Conservation (phyloP, 2,797 vertebrate species). For the Odontamblyopus lacepedii region DNA sequence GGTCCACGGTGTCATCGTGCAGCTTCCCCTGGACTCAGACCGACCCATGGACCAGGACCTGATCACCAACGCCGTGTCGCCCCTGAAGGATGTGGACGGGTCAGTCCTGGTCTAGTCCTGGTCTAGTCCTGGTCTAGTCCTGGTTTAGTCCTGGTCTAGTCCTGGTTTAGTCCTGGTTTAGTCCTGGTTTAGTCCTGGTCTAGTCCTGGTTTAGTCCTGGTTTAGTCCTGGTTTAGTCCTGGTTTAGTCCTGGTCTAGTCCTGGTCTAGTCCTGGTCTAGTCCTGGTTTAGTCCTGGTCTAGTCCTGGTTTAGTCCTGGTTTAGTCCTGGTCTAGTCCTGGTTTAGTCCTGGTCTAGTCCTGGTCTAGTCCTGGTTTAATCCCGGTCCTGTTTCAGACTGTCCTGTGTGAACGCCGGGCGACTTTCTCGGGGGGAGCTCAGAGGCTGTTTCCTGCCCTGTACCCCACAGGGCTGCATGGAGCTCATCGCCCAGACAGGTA, state of each 20-base stretch:
- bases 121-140: not conserved
- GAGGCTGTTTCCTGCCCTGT: slow-evolving; percentile 90
- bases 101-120: slow-evolving; percentile 43
- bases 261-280: no score
- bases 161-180: no score
- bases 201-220: slow-evolving; percentile 60
- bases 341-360: not conserved
- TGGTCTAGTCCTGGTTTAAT: not conserved
- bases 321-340: no score
- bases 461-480: slow-evolving; percentile 94
- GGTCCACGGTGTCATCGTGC: slow-evolving; percentile 91
- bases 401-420: slow-evolving; percentile 90
- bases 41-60: slow-evolving; percentile 82
- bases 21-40: slow-evolving; percentile 89
- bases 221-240: not conserved
- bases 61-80: slow-evolving; percentile 85
- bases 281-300: slow-evolving; percentile 1
- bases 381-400: slow-evolving; percentile 72
- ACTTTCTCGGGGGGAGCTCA: slow-evolving; percentile 88
- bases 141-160: not conserved
- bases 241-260: not conserved
- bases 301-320: slow-evolving; percentile 56
- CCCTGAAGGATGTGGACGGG: slow-evolving; percentile 95
- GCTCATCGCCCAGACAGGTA: slow-evolving; percentile 91
- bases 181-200: not conserved